Conservation (phyloP, 64 coral and sea anemone species). For the Exaiptasia diaphana region DNA sequence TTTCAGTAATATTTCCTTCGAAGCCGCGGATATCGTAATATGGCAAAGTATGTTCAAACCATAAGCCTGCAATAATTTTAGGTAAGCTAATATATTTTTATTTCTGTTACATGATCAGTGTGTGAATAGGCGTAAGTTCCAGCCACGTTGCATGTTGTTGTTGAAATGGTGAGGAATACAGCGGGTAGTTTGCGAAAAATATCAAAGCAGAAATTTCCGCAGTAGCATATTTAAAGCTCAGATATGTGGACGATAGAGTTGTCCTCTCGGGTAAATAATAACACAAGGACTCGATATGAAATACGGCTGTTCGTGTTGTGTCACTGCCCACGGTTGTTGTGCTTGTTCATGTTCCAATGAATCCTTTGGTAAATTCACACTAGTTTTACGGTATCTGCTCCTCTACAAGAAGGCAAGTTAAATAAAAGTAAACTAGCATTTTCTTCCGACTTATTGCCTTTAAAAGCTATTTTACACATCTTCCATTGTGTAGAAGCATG, state of each 20-base stretch:
- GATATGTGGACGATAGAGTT: neutral
- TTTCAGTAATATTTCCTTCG: slow-evolving; percentile 27
- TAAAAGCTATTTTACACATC: neutral
- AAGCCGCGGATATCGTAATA: neutral
- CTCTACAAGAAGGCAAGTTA: neutral
- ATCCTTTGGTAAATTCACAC: neutral
- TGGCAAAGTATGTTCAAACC: neutral
- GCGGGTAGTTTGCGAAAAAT: neutral
- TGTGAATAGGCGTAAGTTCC: slow-evolving; percentile 12
- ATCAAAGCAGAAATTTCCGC: neutral
- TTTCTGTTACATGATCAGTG: slow-evolving; percentile 23
- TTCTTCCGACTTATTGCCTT: neutral
- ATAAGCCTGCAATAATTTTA: neutral
- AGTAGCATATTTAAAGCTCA: neutral
- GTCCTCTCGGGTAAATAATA: neutral
- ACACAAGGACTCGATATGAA: neutral
- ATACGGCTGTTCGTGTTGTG: neutral
- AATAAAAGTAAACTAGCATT: slow-evolving; percentile 3
- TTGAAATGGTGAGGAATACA: slow-evolving; percentile 15
- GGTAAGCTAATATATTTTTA: slow-evolving; percentile 37
- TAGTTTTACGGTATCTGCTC: neutral
- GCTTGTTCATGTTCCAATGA: slow-evolving; percentile 12
- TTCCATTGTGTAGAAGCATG: neutral
- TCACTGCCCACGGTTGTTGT: slow-evolving; percentile 16
- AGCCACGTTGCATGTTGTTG: slow-evolving; percentile 37